A percentile compares a stretch with the other conserved stretches of the same genome.
Conservation (phyloP, 2,888 invertebrate genomes). For the Eupithecia pulchellata region DNA sequence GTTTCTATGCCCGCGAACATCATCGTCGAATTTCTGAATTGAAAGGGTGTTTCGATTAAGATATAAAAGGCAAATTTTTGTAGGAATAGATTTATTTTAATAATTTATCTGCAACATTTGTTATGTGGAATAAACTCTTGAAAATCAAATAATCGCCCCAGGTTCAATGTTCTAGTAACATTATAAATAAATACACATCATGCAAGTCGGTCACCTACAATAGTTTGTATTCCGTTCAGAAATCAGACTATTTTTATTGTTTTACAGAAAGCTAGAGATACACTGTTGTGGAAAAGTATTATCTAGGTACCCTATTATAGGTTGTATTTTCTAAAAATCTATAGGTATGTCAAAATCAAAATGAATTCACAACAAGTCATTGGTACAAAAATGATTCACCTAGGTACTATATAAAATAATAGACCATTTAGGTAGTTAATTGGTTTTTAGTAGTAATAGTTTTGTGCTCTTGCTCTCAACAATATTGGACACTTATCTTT, state of each 20-base stretch:
- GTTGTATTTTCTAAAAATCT: too few species aligned
- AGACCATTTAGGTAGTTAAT: too few species aligned
- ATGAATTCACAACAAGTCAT: background rate
- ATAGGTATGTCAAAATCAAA: background rate
- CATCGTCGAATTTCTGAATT: background rate
- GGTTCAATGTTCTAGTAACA: too few species aligned
- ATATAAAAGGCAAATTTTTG: background rate
- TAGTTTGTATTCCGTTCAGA: too few species aligned
- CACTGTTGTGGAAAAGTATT: too few species aligned
- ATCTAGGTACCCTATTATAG: too few species aligned
- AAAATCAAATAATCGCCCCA: background rate
- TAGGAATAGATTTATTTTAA: conserved; percentile 1
- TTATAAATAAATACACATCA: too few species aligned
- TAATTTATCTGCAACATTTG: background rate
- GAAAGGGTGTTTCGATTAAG: background rate
- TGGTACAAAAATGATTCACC: background rate
- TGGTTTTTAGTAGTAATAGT: too few species aligned
- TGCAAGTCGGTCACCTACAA: too few species aligned
- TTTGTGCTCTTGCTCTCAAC: background rate
- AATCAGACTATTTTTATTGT: too few species aligned
- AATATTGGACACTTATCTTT: background rate
- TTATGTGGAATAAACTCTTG: background rate
- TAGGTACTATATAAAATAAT: background rate
- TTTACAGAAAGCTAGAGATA: too few species aligned
- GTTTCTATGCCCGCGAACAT: too few species aligned